Base-by-base conservation (phyloP, 1,140 invertebrate genomes). In the Steinernema feltiae region DNA sequence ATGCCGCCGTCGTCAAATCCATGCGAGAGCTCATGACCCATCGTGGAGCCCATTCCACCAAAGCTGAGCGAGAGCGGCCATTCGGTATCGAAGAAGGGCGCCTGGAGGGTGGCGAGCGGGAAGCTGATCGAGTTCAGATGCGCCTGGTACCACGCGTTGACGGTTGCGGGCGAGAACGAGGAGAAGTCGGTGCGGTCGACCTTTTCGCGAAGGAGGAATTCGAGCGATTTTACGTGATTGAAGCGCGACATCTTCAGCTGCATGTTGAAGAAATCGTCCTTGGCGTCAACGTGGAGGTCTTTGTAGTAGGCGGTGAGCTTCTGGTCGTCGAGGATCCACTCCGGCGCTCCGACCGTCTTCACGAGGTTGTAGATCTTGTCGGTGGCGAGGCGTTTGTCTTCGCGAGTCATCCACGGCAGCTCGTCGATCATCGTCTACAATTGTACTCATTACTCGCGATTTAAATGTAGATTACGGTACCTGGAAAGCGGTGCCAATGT, bases 21-120 rank as follows among this genome's bases (percentile, higher is more conserved):
- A 78, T 89, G 89, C 18, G 87, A 87, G 24, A 90, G 85, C 81
- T 90, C 89, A 80, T 90, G 89, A 0, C 88, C 89, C 53, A 90
- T 87, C 1, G 90, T 87, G 27, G 88, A 85, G 1, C 89, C 89
- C 3, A 89, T 78, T 53, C 86, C 88, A 24, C 88, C 88, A 82
- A 88, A 89, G 77, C 87, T 88, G 17, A 89, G 73, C 71, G 87
- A 63, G 53, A 63, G 53, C 18, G 77, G 77, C 27, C 29, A 63
- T 30, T 46, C 35, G 17, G 24, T 24, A 27, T 78, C 77, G 18
- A 78, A 79, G 27, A 78, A 76, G 15, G 77, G 77, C 17, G 27
- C 21, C 30, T 75, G 77, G 48, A 78, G 77, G 69, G 74, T 79
- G 1, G 77, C 35, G 35, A 63, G 71, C 1, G 77, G 71, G 32